These are phyloP conservation scores for Drosophila ercepeae DNA, from an alignment of 1,140 invertebrate genomes.

Conservation along the genomic window DNA sequence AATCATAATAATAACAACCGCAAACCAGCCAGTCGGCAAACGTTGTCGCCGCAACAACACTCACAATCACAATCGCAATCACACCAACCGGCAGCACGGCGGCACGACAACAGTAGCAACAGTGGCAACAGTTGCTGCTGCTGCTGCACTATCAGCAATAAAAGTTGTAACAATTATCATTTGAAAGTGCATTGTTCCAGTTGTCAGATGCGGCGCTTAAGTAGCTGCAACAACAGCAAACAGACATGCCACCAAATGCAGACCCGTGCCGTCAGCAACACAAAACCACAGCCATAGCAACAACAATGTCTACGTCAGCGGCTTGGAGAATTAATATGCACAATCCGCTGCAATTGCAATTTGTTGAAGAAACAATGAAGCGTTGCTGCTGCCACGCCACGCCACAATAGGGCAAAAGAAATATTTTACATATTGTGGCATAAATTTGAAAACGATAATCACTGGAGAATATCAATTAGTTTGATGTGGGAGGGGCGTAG, in stretches of 20 bases:
- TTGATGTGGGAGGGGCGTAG: background rate
- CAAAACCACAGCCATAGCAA: constrained; percentile 3
- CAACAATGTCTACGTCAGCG: constrained; percentile 63
- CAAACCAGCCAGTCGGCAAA: constrained; percentile 62
- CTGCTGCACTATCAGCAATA: constrained; percentile 72
- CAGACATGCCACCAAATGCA: constrained; percentile 18
- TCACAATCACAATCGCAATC: constrained; percentile 8
- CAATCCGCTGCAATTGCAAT: constrained; percentile 78
- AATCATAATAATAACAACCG: constrained; percentile 77
- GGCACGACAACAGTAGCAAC: constrained; percentile 11
- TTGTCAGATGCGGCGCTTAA: constrained; percentile 61
- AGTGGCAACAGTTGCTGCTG: constrained; percentile 7
- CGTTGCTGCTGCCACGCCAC: constrained; percentile 26
- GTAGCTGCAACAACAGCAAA: constrained; percentile 43
- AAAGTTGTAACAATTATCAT: constrained; percentile 82
- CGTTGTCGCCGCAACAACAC: constrained; percentile 45
- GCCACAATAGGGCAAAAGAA: constrained; percentile 28
- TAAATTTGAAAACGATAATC: constrained; percentile 71
- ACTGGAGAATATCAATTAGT: constrained; percentile 72
- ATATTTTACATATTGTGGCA: constrained; percentile 78
- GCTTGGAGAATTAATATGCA: constrained; percentile 74
- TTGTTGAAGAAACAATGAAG: constrained; percentile 74
- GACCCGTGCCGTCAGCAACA: constrained; percentile 25
- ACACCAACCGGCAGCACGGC: constrained; percentile 10
- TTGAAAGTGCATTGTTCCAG: constrained; percentile 80